Evolutionary conservation across 1,140 invertebrate genomes (phyloP).

Genomic region (Drosophila equinoxialis): DNA sequence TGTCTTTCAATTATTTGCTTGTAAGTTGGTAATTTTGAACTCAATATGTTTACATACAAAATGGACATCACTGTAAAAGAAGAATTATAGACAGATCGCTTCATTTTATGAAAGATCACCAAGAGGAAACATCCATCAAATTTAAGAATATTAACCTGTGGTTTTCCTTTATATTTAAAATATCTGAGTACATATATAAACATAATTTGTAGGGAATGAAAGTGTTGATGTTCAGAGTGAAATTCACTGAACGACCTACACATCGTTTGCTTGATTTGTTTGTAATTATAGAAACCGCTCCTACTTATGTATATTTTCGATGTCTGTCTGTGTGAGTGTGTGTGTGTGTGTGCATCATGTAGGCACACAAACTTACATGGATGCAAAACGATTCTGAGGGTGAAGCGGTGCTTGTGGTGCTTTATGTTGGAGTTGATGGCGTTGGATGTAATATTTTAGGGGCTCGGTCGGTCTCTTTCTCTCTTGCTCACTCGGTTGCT

Average conservation of each 20-base stretch:
- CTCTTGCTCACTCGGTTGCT: conserved; percentile 15
- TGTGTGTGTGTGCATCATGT: neutral
- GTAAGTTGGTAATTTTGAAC: too few relatives aligned
- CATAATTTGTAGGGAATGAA: too few relatives aligned
- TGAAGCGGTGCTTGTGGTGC: neutral
- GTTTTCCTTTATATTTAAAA: too few relatives aligned
- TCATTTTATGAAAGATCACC: too few relatives aligned
- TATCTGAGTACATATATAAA: too few relatives aligned
- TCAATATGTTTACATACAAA: too few relatives aligned
- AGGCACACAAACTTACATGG: conserved; percentile 5
- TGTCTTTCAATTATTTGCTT: too few relatives aligned
- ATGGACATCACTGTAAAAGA: too few relatives aligned
- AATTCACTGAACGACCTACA: neutral
- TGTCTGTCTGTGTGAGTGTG: neutral
- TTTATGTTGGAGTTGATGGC: conserved; percentile 13
- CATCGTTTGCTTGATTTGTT: neutral
- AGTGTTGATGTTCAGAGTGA: too few relatives aligned
- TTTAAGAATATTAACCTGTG: too few relatives aligned
- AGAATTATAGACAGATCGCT: too few relatives aligned
- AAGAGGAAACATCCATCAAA: too few relatives aligned
- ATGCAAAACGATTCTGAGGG: conserved; percentile 6
- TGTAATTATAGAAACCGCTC: conserved; percentile 15
- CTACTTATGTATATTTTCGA: neutral
- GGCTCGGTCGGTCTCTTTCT: conserved; percentile 13
- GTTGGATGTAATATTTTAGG: conserved; percentile 14